These are phyloP conservation scores for Triplophysa siluroides DNA, from an alignment of 2,113 vertebrate genomes.

Conservation along the genomic window DNA sequence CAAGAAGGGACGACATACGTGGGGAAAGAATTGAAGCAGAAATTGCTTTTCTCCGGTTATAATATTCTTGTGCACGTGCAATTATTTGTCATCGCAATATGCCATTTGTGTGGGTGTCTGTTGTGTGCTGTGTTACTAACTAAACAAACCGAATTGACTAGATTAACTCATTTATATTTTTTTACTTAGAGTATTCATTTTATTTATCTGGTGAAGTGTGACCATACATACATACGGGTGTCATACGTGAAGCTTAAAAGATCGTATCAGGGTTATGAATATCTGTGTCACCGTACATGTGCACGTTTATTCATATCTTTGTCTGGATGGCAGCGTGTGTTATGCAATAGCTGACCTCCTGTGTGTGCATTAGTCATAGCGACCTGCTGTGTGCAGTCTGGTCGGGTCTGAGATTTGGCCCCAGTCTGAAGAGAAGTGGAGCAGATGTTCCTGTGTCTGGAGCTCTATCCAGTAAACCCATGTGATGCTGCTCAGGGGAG, in stretches of 20 bases:
- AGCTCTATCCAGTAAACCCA: constrained; percentile 58
- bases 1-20: not conserved
- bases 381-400: constrained; percentile 65
- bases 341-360: constrained; percentile 37
- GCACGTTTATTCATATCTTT: constrained; percentile 1
- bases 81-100: not conserved
- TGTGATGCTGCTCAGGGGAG: constrained; percentile 63
- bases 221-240: too few species aligned
- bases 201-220: too few species aligned
- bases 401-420: constrained; percentile 53
- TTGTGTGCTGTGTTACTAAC: not conserved
- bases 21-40: constrained; percentile 32
- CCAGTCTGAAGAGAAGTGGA: constrained; percentile 60
- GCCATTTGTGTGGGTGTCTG: constrained; percentile 28
- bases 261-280: not conserved
- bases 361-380: constrained; percentile 46
- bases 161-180: too few species aligned
- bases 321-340: constrained; percentile 8
- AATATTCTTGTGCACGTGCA: constrained; percentile 22
- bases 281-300: not conserved
- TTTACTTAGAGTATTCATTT: too few species aligned
- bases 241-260: not conserved
- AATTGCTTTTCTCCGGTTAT: constrained; percentile 41
- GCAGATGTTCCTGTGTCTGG: constrained; percentile 73
- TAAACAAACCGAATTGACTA: not conserved